A percentile compares a stretch with the other conserved stretches of the same genome.
Evolutionary conservation across 2,113 vertebrate species (phyloP).

Genomic region (Apodemus speciosus): DNA sequence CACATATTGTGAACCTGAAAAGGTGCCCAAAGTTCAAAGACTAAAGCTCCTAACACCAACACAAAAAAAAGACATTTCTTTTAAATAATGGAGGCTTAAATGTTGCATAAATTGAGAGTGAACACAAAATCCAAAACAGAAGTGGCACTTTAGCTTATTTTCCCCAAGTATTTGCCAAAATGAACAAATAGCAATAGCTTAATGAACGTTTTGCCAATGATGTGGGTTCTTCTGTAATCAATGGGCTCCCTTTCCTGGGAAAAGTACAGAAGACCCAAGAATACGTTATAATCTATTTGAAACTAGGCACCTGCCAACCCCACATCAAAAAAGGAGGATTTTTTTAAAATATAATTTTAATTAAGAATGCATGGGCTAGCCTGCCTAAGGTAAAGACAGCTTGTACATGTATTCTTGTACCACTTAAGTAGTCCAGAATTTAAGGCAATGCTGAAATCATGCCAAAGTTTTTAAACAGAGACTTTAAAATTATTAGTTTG

Average conservation of each 20-base stretch:
- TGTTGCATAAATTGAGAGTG: neutral
- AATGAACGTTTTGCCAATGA: constrained; percentile 25
- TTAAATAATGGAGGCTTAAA: too few species aligned
- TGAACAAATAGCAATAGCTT: neutral
- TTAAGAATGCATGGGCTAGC: neutral
- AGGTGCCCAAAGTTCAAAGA: constrained; percentile 30
- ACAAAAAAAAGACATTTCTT: neutral
- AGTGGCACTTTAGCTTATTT: neutral
- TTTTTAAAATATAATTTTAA: neutral
- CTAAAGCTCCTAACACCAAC: neutral
- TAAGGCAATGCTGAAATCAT: neutral
- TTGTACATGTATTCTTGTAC: neutral
- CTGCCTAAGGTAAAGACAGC: neutral
- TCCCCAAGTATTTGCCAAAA: neutral
- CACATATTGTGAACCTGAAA: neutral
- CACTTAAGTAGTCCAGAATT: neutral
- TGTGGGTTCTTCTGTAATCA: neutral
- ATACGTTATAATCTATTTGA: neutral
- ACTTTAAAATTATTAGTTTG: neutral
- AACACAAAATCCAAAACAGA: constrained; percentile 10
- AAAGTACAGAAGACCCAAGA: neutral
- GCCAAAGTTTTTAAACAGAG: constrained; percentile 23
- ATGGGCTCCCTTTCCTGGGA: neutral
- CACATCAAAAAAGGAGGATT: neutral
- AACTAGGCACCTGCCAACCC: neutral